These are phyloP conservation scores for Drosophila littoralis DNA, from an alignment of 1,140 invertebrate species.

Conservation along the genomic window DNA sequence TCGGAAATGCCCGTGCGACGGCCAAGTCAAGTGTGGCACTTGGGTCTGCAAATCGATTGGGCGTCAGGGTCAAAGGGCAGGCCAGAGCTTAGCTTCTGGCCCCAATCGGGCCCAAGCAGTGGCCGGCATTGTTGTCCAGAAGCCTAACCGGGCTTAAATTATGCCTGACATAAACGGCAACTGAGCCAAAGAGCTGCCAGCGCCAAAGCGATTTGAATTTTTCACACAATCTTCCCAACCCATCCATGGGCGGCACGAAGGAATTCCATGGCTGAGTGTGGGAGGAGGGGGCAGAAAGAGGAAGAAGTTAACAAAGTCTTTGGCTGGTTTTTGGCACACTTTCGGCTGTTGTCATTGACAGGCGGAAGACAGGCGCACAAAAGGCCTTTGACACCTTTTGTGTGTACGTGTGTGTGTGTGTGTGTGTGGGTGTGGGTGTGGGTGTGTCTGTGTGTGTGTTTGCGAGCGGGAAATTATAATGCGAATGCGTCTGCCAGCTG, in stretches of 20 bases:
- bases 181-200: constrained; percentile 60
- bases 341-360: constrained; percentile 73
- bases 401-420: constrained; percentile 7
- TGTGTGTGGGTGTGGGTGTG: constrained; percentile 2
- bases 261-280: no score
- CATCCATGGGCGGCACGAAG: not conserved
- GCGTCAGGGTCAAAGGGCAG: constrained; percentile 72
- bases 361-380: constrained; percentile 65
- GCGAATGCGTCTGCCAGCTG: constrained; percentile 52
- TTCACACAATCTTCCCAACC: constrained; percentile 66
- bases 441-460: constrained; percentile 27
- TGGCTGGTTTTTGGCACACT: constrained; percentile 69
- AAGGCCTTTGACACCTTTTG: constrained; percentile 77
- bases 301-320: constrained; percentile 68
- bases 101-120: constrained; percentile 17
- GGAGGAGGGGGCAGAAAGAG: not conserved
- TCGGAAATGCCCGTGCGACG: not conserved
- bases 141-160: constrained; percentile 73
- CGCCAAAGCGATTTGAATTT: constrained; percentile 71
- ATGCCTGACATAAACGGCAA: constrained; percentile 71
- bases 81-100: constrained; percentile 70
- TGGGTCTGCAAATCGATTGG: constrained; percentile 70
- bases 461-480: constrained; percentile 67
- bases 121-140: constrained; percentile 38
- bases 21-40: constrained; percentile 68